Evolutionary conservation across 1,140 invertebrate species (phyloP), one percentile per base, ranked within the genome.

Genomic region (Agrypnia vestita): DNA sequence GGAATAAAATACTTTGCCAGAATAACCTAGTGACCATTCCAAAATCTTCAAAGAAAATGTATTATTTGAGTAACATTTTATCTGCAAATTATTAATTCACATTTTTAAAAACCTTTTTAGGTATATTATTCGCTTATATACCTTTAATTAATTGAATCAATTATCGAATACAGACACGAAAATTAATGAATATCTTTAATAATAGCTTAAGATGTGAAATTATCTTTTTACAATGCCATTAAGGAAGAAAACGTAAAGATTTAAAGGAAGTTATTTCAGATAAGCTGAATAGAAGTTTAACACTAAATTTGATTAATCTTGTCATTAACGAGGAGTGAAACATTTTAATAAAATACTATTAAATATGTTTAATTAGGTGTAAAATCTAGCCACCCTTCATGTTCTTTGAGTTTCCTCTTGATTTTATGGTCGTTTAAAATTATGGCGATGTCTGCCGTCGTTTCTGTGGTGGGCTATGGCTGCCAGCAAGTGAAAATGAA

Each of bases 71-170:
- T 35, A 35, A 35, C 25, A 1, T 3, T 35, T 35, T 35, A 3
- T 35, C 6, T 35, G 1, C 6, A 35, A 1, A 35, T 35, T 35
- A n/a, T n/a, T n/a, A n/a, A n/a, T n/a, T n/a, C n/a, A n/a, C n/a
- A n/a, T n/a, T 35, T 35, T 35, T 35, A 35, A 35, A 35, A 3
- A 35, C 25, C 25, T 35, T 35, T 35, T 35, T 3, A 35, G 25
- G 6, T 6, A 35, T 3, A 35, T 35, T 35, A 3, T 6, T 35
- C 25, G 6, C 25, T 1, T 35, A 35, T 35, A 35, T 64, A n/a
- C 25, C 25, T 64, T 35, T 64, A 43, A 43, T 64, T 25, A 64
- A 64, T 64, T 64, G 61, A 25, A 25, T 64, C 21, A 64, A 64
- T 43, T 25, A 64, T 25, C 19, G 35, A 43, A 25, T 64, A 64